phyloP scores from a whole-genome alignment of 2,113 vertebrate genomes.

The Sula dactylatra region DNA sequence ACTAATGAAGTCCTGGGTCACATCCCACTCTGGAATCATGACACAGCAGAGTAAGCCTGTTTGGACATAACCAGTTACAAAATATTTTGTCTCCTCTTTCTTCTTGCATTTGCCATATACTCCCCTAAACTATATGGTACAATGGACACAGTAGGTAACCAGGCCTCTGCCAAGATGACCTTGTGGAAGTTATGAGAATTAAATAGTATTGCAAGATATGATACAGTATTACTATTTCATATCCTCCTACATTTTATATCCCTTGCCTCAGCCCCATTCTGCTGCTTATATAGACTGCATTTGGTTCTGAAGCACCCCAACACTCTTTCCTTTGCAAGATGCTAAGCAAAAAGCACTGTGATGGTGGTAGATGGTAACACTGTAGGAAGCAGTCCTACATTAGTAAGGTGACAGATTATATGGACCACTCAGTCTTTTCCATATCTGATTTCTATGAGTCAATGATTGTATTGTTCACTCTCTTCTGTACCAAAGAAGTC shows the following conservation, averaged over 20 bases:
- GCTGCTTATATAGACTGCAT: not conserved
- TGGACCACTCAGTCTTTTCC: not conserved
- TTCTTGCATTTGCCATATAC: not conserved
- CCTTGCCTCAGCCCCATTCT: not conserved
- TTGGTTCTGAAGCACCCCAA: not conserved
- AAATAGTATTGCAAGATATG: not conserved
- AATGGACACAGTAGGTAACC: not conserved
- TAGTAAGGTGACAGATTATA: not conserved
- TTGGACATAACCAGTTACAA: not conserved
- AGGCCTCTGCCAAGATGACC: not conserved
- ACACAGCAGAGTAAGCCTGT: not conserved
- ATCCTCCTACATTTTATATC: not conserved
- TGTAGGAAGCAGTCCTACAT: not conserved
- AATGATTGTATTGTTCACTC: constrained; percentile 6
- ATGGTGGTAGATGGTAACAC: not conserved
- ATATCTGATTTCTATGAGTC: constrained; percentile 36
- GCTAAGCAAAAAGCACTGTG: not conserved
- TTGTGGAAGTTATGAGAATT: not conserved
- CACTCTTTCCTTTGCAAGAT: not conserved
- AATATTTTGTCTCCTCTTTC: not conserved
- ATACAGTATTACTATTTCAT: not conserved
- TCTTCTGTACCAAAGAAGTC: not conserved
- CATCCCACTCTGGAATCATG: not conserved
- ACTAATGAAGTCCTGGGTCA: not conserved
- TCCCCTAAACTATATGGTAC: not conserved